A percentile compares a stretch with the other conserved stretches of the same genome.
phyloP scores from a whole-genome alignment of 2,797 vertebrate species.

The Phoeniculus purpureus region DNA sequence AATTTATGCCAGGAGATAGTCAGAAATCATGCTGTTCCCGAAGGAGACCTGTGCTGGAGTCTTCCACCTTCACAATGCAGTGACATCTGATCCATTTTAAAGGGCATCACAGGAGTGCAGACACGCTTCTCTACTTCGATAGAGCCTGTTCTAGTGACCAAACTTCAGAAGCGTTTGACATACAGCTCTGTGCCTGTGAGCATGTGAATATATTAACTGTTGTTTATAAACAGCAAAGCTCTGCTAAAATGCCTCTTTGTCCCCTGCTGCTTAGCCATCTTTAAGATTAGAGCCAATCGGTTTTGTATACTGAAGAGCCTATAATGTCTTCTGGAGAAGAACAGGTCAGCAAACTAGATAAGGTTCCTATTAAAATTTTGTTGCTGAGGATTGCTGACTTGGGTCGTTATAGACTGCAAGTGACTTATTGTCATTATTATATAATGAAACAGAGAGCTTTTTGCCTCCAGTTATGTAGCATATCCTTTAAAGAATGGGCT shows the following conservation, averaged over 20 bases:
- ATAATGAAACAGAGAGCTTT: slow-evolving; percentile 64
- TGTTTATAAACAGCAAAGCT: slow-evolving; percentile 75
- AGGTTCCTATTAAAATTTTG: slow-evolving; percentile 74
- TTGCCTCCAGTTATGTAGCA: slow-evolving; percentile 45
- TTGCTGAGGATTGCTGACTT: slow-evolving; percentile 69
- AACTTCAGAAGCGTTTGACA: slow-evolving; percentile 51
- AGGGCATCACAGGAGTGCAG: neutral
- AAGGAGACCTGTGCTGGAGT: neutral
- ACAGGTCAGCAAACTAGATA: slow-evolving; percentile 73
- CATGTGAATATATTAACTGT: slow-evolving; percentile 69
- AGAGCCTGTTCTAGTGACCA: slow-evolving; percentile 25
- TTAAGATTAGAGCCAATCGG: slow-evolving; percentile 78
- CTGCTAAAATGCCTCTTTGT: slow-evolving; percentile 75
- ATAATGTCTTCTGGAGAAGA: slow-evolving; percentile 70
- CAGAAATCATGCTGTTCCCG: neutral
- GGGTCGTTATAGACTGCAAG: slow-evolving; percentile 75
- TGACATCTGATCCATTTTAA: slow-evolving; percentile 9
- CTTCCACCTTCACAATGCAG: neutral
- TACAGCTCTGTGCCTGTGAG: slow-evolving; percentile 29
- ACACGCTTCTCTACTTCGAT: neutral
- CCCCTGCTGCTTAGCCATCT: slow-evolving; percentile 76
- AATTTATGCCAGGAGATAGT: slow-evolving; percentile 50
- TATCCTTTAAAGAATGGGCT: slow-evolving; percentile 63
- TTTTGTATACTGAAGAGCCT: slow-evolving; percentile 71
- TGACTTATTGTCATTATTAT: slow-evolving; percentile 74